Evolutionary conservation across 2,797 vertebrate species (phyloP).

Genomic region (Poecile montanus): DNA sequence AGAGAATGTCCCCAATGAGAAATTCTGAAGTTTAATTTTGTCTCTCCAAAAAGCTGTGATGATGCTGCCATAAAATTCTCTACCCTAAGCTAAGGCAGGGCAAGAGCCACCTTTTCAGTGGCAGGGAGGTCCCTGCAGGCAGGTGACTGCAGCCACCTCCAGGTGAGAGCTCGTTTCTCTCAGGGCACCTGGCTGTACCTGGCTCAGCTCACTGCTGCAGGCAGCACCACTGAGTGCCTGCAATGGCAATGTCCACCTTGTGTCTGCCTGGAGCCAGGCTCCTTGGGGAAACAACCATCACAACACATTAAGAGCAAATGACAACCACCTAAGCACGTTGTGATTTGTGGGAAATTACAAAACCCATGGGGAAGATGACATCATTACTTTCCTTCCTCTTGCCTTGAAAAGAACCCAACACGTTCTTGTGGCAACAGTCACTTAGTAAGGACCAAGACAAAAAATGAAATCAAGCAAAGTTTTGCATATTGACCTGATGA

Average conservation of each 20-base stretch:
- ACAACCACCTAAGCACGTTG: too few relatives aligned
- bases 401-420: too few relatives aligned
- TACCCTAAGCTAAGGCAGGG: not conserved
- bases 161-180: accelerated
- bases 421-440: not conserved
- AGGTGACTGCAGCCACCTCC: not conserved
- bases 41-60: not conserved
- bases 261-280: not conserved
- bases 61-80: not conserved
- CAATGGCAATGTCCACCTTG: not conserved
- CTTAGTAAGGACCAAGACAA: not conserved
- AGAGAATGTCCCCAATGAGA: not conserved
- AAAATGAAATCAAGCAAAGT: not conserved
- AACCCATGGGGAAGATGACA: not conserved
- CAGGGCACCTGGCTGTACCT: accelerated
- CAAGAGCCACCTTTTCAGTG: not conserved
- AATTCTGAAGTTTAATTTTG: not conserved
- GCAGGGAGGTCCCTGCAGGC: accelerated
- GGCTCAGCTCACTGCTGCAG: not conserved
- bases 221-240: not conserved
- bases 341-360: not conserved
- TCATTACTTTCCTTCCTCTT: not conserved
- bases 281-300: not conserved
- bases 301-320: too few relatives aligned
- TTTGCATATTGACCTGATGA: too few relatives aligned